phyloP scores from a whole-genome alignment of 1,140 invertebrate genomes.

The Drosophila ananassae region DNA sequence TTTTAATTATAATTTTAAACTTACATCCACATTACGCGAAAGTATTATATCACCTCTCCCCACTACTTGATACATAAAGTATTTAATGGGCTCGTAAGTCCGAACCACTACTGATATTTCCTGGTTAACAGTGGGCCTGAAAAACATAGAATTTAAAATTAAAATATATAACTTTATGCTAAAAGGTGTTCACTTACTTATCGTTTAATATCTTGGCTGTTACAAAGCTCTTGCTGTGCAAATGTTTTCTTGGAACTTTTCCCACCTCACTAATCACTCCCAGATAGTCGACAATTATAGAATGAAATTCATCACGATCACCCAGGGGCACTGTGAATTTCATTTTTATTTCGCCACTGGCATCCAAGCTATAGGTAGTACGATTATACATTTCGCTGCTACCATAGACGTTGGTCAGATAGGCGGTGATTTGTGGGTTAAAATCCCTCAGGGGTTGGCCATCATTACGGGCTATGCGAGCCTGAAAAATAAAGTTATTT shows the following conservation, averaged over 20 bases:
- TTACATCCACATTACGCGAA: slow-evolving; percentile 88
- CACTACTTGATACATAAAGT: slow-evolving; percentile 92
- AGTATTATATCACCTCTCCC: slow-evolving; percentile 93
- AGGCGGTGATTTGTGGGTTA: slow-evolving; percentile 87
- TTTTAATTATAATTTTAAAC: not conserved
- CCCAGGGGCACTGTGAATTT: slow-evolving; percentile 88
- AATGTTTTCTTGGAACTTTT: slow-evolving; percentile 90
- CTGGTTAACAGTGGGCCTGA: slow-evolving; percentile 88
- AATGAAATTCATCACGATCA: slow-evolving; percentile 84
- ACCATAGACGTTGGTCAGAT: slow-evolving; percentile 88
- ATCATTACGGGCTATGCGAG: slow-evolving; percentile 87
- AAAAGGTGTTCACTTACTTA: slow-evolving; percentile 67
- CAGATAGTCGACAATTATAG: slow-evolving; percentile 86
- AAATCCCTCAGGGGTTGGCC: slow-evolving; percentile 88
- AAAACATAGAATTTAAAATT: not conserved
- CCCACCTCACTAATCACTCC: slow-evolving; percentile 88
- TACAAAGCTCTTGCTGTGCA: slow-evolving; percentile 90
- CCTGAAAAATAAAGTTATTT: slow-evolving; percentile 20
- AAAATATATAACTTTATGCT: not conserved
- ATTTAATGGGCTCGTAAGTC: slow-evolving; percentile 91
- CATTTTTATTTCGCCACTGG: slow-evolving; percentile 89
- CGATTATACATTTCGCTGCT: slow-evolving; percentile 87
- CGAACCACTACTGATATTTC: slow-evolving; percentile 93
- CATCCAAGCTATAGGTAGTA: slow-evolving; percentile 86
- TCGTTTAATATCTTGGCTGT: slow-evolving; percentile 89